These are phyloP conservation scores for Athripsodes cinereus DNA, from an alignment of 2,888 invertebrate species.

Conservation along the genomic window DNA sequence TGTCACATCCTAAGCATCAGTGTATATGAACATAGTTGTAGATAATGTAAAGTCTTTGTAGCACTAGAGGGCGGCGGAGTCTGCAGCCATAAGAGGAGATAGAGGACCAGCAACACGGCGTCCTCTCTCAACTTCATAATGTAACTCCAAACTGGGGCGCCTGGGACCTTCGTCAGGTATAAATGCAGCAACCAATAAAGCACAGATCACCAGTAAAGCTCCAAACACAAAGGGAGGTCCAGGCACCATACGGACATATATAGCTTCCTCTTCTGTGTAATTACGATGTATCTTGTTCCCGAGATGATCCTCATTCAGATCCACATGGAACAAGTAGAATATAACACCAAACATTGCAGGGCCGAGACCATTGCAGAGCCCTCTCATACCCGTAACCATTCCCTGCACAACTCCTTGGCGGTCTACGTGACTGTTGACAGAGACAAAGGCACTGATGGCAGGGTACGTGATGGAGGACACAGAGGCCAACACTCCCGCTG, in stretches of 20 bases:
- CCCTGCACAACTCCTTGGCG: constrained; percentile 95
- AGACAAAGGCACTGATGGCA: constrained; percentile 97
- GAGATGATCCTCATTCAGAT: constrained; percentile 74
- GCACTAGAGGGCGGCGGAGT: constrained; percentile 65
- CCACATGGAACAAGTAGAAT: constrained; percentile 97
- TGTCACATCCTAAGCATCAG: neutral
- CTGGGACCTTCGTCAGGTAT: constrained; percentile 62
- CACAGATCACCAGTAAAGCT: constrained; percentile 92
- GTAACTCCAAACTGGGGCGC: constrained; percentile 52
- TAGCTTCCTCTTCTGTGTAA: constrained; percentile 45
- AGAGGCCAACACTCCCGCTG: constrained; percentile 92
- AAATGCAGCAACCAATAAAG: constrained; percentile 86
- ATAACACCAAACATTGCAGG: constrained; percentile 98
- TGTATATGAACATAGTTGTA: neutral
- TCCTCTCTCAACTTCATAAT: constrained; percentile 75
- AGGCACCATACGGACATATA: constrained; percentile 70
- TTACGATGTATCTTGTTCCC: constrained; percentile 29
- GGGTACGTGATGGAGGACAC: constrained; percentile 97
- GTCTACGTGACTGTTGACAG: constrained; percentile 95
- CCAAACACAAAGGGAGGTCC: constrained; percentile 99
- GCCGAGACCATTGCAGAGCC: constrained; percentile 95
- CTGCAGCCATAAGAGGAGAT: constrained; percentile 73
- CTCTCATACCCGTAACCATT: constrained; percentile 97
- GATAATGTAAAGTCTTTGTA: neutral
- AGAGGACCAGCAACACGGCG: constrained; percentile 70